These are phyloP conservation scores for Acrobasis repandana DNA, from an alignment of 2,888 invertebrate genomes.

Conservation along the genomic window DNA sequence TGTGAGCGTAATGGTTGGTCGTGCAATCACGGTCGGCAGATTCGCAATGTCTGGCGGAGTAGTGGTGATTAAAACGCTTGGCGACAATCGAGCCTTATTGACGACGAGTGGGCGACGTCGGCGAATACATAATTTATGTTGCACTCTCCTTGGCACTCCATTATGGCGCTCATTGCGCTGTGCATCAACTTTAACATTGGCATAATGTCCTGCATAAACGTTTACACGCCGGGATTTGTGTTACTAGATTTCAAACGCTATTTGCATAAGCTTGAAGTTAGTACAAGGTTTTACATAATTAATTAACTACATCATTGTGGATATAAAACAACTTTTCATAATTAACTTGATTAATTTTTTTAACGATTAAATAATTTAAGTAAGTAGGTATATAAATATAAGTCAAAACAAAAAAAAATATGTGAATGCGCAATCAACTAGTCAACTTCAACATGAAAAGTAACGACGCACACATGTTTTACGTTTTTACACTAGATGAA, in stretches of 20 bases:
- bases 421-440: too few relatives aligned
- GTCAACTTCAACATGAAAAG: too few relatives aligned
- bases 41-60: constrained; percentile 34
- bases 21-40: constrained; percentile 35
- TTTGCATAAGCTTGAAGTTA: neutral
- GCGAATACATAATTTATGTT: constrained; percentile 57
- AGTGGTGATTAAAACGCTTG: constrained; percentile 42
- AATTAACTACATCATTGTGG: too few relatives aligned
- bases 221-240: constrained; percentile 31
- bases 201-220: constrained; percentile 51
- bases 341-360: too few relatives aligned
- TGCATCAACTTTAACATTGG: constrained; percentile 44
- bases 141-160: constrained; percentile 42
- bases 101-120: constrained; percentile 32
- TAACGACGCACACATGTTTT: too few relatives aligned
- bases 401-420: too few relatives aligned
- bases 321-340: too few relatives aligned
- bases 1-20: constrained; percentile 38
- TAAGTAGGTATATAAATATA: too few relatives aligned
- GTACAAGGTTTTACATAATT: too few relatives aligned
- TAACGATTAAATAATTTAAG: too few relatives aligned
- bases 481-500: too few relatives aligned
- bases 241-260: neutral
- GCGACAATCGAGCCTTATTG: constrained; percentile 32
- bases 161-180: constrained; percentile 49